These are phyloP conservation scores for Takifugu rubripes DNA, from an alignment of 2,797 vertebrate species.

Conservation along the genomic window DNA sequence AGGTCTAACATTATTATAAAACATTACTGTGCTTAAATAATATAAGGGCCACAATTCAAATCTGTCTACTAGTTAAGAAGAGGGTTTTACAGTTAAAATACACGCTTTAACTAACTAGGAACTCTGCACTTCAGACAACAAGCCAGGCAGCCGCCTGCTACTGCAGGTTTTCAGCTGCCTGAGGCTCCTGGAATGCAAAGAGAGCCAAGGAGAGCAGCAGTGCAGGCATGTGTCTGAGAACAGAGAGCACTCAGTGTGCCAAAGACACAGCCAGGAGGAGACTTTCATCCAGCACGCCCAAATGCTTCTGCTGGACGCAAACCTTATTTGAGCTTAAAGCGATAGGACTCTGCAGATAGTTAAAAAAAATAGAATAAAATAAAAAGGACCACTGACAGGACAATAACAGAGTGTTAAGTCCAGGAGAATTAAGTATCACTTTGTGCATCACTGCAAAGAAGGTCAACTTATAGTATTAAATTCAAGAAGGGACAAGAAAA, in stretches of 20 bases:
- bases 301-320: slow-evolving; percentile 53
- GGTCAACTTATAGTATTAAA: not conserved
- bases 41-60: too few species aligned
- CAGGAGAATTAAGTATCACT: slow-evolving; percentile 42
- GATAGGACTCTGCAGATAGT: slow-evolving; percentile 54
- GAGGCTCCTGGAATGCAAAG: slow-evolving; percentile 69
- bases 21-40: too few species aligned
- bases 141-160: slow-evolving; percentile 63
- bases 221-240: slow-evolving; percentile 66
- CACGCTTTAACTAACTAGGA: slow-evolving; percentile 1
- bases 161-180: slow-evolving; percentile 71
- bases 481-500: not conserved
- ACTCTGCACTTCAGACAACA: slow-evolving; percentile 57
- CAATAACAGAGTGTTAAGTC: slow-evolving; percentile 54
- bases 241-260: slow-evolving; percentile 70
- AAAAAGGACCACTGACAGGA: slow-evolving; percentile 61
- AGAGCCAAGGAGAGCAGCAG: slow-evolving; percentile 63
- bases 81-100: too few species aligned
- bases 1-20: too few species aligned
- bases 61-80: too few species aligned
- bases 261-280: slow-evolving; percentile 69
- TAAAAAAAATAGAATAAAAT: slow-evolving; percentile 38
- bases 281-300: slow-evolving; percentile 68
- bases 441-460: slow-evolving; percentile 32
- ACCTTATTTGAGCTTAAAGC: slow-evolving; percentile 45